Evolutionary conservation across 2,888 invertebrate species (phyloP), one percentile per base, ranked within the genome.

Genomic region (Harpagoxenus sublaevis): DNA sequence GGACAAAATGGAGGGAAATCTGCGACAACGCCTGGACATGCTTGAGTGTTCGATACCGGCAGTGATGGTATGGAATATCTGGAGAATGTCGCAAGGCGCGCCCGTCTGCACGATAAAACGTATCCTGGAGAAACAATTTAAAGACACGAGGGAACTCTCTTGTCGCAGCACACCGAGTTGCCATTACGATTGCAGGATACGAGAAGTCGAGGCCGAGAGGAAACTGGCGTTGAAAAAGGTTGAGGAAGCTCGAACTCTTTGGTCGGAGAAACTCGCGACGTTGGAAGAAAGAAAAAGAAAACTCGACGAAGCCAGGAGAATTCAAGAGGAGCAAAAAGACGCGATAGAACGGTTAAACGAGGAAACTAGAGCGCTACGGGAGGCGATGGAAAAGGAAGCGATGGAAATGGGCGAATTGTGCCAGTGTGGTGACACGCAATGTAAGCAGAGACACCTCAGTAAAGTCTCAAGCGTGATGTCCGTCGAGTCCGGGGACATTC

Each of bases 41-140:
- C 94, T 97, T 81, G 96, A 97, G 92, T 96, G 95, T 87, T 96
- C 96, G 9, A 96, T 97, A 87, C 97, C 97, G 0, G 96, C 97
- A 0, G 94, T 97, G 78, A 96, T 97, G 91, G 95, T 96, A 39
- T 97, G 96, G 96, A 96, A 97, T 88, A 95, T 96, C 39, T 95
- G 96, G 90, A 95, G 95, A 89, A 95, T 94, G 92, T 71, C 92
- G 0, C 90, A 91, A 60, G 89, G 90, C 0, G 86, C 84, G 1
- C 78, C 89, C 0, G 75, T 87, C 0, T 84, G 91, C 2, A 86
- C 73, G 15, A 84, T 93, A 0, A 85, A 86, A 12, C 89, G 87
- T 1, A 65, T 91, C 9, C 73, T 94, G 28, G 90, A 92, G 85
- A 92, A 92, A 74, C 93, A 92, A 48, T 91, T 93, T 15, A 79